Percentiles rank a stretch among this genome's conserved stretches.
Conservation (phyloP, 2,888 invertebrate genomes). For the Amaurobius ferox region DNA sequence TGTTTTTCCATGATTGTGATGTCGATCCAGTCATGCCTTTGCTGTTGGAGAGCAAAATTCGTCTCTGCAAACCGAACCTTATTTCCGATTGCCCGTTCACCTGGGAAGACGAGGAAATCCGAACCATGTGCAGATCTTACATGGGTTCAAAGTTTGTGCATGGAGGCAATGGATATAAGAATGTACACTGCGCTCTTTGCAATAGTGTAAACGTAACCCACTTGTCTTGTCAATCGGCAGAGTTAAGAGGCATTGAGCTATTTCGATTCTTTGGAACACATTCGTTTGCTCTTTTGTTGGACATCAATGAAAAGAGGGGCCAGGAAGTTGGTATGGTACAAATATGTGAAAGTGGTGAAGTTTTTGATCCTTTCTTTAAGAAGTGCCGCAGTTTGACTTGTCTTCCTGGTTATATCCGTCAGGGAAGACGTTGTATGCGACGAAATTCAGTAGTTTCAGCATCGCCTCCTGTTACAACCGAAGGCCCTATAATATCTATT, state of each 20-base stretch:
- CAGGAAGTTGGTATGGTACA: constrained; percentile 75
- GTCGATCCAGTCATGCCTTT: constrained; percentile 78
- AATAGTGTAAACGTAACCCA: constrained; percentile 78
- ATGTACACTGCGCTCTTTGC: constrained; percentile 79
- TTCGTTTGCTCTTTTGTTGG: constrained; percentile 79
- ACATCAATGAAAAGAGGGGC: constrained; percentile 75
- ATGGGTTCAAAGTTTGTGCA: constrained; percentile 78
- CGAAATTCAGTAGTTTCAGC: not conserved
- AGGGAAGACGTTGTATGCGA: constrained; percentile 75
- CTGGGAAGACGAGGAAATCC: constrained; percentile 78
- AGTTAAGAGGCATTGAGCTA: constrained; percentile 70
- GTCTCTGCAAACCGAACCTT: constrained; percentile 77
- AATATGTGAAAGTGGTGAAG: constrained; percentile 75
- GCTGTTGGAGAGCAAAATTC: constrained; percentile 76
- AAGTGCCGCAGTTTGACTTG: constrained; percentile 78
- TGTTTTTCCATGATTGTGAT: constrained; percentile 77
- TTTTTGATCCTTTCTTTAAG: constrained; percentile 79
- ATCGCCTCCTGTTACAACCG: not conserved
- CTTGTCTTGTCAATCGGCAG: constrained; percentile 74
- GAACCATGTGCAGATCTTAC: constrained; percentile 78
- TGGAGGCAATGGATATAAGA: constrained; percentile 77
- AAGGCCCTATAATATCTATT: not conserved
- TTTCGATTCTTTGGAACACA: constrained; percentile 75
- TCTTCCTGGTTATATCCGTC: constrained; percentile 75
- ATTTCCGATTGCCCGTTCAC: constrained; percentile 77